Base-by-base conservation (phyloP, 2,888 invertebrate genomes). In the Gonocerus acuteangulatus region DNA sequence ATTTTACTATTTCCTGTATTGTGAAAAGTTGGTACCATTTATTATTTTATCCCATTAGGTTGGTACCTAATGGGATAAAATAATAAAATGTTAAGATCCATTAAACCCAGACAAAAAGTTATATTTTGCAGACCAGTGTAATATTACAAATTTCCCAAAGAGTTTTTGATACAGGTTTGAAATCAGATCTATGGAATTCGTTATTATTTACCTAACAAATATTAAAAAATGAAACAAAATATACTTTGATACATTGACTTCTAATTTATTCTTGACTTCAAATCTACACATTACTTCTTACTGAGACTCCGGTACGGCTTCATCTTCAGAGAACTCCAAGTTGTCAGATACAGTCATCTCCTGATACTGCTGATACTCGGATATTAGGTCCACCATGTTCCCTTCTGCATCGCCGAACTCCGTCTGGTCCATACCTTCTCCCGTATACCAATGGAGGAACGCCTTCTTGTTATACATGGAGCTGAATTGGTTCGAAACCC, bases 341-440 rank as follows among this genome's bases (percentile, higher is more conserved):
- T 21, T 19, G 11, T 57, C 57, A n/a, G 21, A 18, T 7, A 45
- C 27, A 2, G 32, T 47, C 32, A 36, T 36, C 27, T 57, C 92
- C 77, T 93, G 93, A 79, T 93, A 94, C 74, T 93, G 93, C 75
- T 94, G 93, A 77, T 94, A 94, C 74, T 93, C 93, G 1, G 89
- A 89, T 13, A 91, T 89, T 74, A 90, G 75, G 73, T 90, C 90
- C 76, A 89, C 93, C 93, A 95, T 94, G 83, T 95, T 95, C 73
- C 90, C 91, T 74, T 90, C 89, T 0, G 90, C 90, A 74, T 91
- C 90, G 0, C 89, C 89, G 77, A 90, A 91, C 74, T 91, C 90
- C 86, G 89, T 84, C 72, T 90, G 89, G 72, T 91, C 90, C 90
- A 90, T 91, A 57, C 90, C 90, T 74, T 91, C 90, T 54, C 89